A percentile compares a stretch with the other conserved stretches of the same genome.
Conservation (phyloP, 2,113 vertebrate genomes). For the Nyctibius bracteatus region DNA sequence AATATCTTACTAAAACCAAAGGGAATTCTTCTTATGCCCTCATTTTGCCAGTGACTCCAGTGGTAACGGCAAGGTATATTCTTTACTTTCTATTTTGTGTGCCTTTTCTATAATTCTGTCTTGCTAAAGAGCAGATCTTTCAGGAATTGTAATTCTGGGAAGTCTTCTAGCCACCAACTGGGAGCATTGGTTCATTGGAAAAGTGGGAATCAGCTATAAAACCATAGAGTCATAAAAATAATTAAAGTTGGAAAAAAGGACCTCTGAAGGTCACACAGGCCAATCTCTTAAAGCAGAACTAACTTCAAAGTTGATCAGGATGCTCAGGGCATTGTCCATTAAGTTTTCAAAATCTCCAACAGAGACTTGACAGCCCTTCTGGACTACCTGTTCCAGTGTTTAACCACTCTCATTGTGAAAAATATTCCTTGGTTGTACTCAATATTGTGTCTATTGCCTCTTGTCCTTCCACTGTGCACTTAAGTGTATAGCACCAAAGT, state of each 20-base stretch:
- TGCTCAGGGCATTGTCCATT: not conserved
- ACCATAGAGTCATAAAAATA: not conserved
- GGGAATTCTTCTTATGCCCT: not conserved
- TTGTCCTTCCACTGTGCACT: not conserved
- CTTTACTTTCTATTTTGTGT: not conserved
- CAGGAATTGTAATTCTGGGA: not conserved
- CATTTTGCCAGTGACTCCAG: not conserved
- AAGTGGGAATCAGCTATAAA: not conserved
- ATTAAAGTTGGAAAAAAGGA: not conserved
- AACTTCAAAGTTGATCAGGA: not conserved
- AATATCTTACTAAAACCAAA: not conserved
- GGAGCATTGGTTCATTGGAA: not conserved
- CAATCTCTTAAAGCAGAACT: not conserved
- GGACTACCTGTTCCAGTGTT: not conserved
- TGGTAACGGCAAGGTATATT: not conserved
- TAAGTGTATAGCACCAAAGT: not conserved
- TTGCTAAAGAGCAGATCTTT: not conserved
- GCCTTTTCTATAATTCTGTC: not conserved
- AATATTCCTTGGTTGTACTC: not conserved
- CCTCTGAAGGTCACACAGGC: not conserved
- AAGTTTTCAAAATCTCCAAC: not conserved
- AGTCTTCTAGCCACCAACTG: not conserved
- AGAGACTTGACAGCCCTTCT: not conserved
- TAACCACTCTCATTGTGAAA: not conserved
- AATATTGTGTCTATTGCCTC: not conserved